A percentile compares a stretch with the other conserved stretches of the same genome.
These are phyloP conservation scores for Andrena bucephala DNA, from an alignment of 2,888 invertebrate species.

Conservation along the genomic window DNA sequence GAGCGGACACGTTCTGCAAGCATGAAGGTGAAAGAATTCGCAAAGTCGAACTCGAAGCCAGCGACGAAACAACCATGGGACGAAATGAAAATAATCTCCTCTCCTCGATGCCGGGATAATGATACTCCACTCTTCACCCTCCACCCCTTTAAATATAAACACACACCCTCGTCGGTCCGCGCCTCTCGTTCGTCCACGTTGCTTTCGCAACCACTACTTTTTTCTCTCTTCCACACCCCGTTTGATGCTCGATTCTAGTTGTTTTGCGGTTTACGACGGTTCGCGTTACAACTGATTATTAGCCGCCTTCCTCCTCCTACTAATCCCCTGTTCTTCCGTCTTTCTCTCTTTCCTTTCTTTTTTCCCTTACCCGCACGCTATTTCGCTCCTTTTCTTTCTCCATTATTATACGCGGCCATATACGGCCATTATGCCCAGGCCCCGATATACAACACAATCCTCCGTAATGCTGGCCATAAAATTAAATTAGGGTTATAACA, in stretches of 20 bases:
- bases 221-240: slow-evolving; percentile 49
- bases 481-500: slow-evolving; percentile 85
- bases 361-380: slow-evolving; percentile 52
- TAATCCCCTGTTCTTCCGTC: slow-evolving; percentile 55
- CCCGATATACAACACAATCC: slow-evolving; percentile 82
- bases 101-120: slow-evolving; percentile 68
- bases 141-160: slow-evolving; percentile 73
- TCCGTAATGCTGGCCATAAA: slow-evolving; percentile 84
- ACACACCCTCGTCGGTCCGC: slow-evolving; percentile 62
- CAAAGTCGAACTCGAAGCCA: slow-evolving; percentile 26
- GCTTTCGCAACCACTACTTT: slow-evolving; percentile 57
- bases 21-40: slow-evolving; percentile 47
- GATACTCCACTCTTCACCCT: slow-evolving; percentile 61
- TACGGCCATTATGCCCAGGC: slow-evolving; percentile 73
- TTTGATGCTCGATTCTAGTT: slow-evolving; percentile 78
- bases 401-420: slow-evolving; percentile 76
- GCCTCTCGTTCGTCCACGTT: slow-evolving; percentile 51
- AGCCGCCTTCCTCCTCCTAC: slow-evolving; percentile 72
- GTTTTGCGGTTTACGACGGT: slow-evolving; percentile 84
- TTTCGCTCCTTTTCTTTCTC: slow-evolving; percentile 60
- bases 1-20: slow-evolving; percentile 75
- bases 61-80: slow-evolving; percentile 29
- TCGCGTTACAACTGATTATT: slow-evolving; percentile 85
- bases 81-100: slow-evolving; percentile 53
- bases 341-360: slow-evolving; percentile 52